Conservation (phyloP, 1,140 invertebrate species). For the Rhopalosiphum maidis region DNA sequence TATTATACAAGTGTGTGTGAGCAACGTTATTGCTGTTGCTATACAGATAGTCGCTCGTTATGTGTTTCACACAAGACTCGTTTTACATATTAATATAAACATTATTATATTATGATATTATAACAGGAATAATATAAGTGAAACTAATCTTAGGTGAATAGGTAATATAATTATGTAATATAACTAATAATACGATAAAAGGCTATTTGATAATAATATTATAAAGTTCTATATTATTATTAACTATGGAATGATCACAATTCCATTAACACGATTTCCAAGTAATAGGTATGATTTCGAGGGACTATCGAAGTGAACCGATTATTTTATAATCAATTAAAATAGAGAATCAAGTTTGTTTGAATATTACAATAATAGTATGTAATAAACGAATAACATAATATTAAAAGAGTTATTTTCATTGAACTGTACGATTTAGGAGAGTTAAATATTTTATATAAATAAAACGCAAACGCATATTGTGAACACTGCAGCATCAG, state of each 20-base stretch:
- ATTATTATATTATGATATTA: constrained; percentile 33
- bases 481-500: not conserved
- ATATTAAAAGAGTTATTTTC: not conserved
- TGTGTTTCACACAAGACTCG: constrained; percentile 37
- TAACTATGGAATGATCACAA: constrained; percentile 1
- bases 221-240: not conserved
- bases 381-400: not conserved
- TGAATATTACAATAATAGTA: not conserved
- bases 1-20: not conserved
- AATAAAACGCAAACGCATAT: constrained; percentile 41
- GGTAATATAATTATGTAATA: constrained; percentile 21
- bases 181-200: constrained; percentile 29
- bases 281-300: not conserved
- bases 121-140: not conserved
- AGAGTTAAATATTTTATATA: constrained; percentile 36
- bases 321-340: not conserved
- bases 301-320: not conserved
- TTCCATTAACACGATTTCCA: constrained; percentile 4
- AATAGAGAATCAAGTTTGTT: not conserved
- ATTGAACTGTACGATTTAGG: not conserved
- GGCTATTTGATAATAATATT: not conserved
- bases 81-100: constrained; percentile 36
- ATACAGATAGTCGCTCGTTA: constrained; percentile 4
- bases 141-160: not conserved
- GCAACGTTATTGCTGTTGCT: constrained; percentile 22